A percentile compares a stretch with the other conserved stretches of the same genome.
phyloP scores from a whole-genome alignment of 2,888 invertebrate species.

The Platerodrilus igneus region DNA sequence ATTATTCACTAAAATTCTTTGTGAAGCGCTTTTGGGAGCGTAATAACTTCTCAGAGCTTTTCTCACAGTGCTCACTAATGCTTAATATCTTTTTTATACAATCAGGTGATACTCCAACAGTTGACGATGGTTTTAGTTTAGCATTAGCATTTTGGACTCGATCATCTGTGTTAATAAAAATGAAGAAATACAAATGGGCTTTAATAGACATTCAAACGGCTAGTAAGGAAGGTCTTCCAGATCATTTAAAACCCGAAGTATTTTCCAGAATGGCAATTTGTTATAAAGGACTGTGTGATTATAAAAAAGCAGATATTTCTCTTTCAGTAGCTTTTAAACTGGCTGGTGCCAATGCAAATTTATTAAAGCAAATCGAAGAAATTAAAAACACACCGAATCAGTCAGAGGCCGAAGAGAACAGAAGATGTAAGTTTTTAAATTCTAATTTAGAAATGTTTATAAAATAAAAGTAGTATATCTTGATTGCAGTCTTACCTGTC shows the following conservation, averaged over 20 bases:
- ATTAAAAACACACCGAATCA: constrained; percentile 46
- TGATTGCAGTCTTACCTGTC: no score
- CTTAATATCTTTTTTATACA: constrained; percentile 1
- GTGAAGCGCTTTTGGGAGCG: no score
- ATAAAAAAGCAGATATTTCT: constrained; percentile 61
- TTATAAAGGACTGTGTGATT: constrained; percentile 59
- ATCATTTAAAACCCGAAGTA: constrained; percentile 59
- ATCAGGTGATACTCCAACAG: constrained; percentile 35
- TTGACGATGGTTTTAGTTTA: constrained; percentile 61
- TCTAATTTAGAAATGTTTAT: background rate
- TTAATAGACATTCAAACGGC: constrained; percentile 65
- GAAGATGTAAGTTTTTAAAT: constrained; percentile 19
- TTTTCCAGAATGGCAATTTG: constrained; percentile 68
- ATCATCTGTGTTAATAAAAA: constrained; percentile 58
- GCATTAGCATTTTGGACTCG: constrained; percentile 64
- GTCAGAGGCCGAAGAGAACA: constrained; percentile 23
- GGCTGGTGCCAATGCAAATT: constrained; percentile 48
- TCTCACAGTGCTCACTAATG: no score
- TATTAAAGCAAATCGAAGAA: constrained; percentile 45
- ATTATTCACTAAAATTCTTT: no score
- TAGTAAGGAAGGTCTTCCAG: constrained; percentile 58
- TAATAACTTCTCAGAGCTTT: no score
- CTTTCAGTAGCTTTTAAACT: constrained; percentile 60
- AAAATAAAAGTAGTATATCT: background rate
- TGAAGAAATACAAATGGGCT: constrained; percentile 56